These are phyloP conservation scores for Paedocypris sp. DNA, from an alignment of 2,113 vertebrate species.

Conservation along the genomic window DNA sequence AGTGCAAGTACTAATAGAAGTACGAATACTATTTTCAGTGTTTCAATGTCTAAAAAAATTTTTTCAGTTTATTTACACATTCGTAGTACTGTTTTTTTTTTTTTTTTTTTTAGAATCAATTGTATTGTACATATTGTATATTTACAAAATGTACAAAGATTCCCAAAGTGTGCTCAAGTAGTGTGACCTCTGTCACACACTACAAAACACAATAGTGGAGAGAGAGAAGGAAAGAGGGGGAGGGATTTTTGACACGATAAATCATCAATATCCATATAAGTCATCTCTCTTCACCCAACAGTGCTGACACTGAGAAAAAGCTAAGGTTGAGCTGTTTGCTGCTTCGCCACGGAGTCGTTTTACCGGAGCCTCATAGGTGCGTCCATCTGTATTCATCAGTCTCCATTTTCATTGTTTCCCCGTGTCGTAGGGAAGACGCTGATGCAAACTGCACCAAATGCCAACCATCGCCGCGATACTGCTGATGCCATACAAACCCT, in stretches of 20 bases:
- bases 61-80: too few relatives aligned
- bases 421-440: constrained; percentile 9
- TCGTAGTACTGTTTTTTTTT: too few relatives aligned
- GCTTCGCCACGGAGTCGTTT: constrained; percentile 16
- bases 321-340: constrained; percentile 3
- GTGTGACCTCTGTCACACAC: too few relatives aligned
- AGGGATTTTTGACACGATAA: constrained; percentile 19
- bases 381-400: constrained; percentile 32
- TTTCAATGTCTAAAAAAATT: too few relatives aligned
- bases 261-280: constrained; percentile 7
- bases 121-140: too few relatives aligned
- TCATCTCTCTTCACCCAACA: constrained; percentile 14
- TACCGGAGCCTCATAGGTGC: constrained; percentile 14
- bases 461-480: constrained; percentile 23
- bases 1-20: too few relatives aligned
- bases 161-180: too few relatives aligned
- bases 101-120: too few relatives aligned
- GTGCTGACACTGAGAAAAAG: constrained; percentile 6
- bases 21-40: too few relatives aligned
- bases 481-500: constrained; percentile 36
- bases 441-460: constrained; percentile 28
- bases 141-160: too few relatives aligned
- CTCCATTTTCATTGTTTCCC: constrained; percentile 26
- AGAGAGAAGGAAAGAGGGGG: background rate
- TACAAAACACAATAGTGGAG: background rate